Conservation (phyloP, 1,140 invertebrate species). For the Oedothorax gibbosus region DNA sequence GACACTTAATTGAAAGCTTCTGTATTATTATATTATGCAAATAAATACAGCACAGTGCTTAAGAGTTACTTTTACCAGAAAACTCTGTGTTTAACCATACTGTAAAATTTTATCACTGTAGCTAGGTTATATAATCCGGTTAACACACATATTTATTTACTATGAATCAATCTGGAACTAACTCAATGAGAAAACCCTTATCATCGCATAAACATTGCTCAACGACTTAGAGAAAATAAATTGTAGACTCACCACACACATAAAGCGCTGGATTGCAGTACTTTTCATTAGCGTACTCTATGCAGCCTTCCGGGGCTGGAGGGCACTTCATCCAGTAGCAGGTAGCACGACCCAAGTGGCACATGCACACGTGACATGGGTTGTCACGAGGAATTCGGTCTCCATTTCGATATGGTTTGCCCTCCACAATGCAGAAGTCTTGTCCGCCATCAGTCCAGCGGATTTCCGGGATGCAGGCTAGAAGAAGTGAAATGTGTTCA, state of each 20-base stretch:
- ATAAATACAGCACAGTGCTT: too few relatives aligned
- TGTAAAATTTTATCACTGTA: too few relatives aligned
- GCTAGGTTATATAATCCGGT: too few relatives aligned
- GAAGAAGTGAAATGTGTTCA: neutral
- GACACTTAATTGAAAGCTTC: too few relatives aligned
- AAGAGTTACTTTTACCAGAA: too few relatives aligned
- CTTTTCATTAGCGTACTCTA: neutral
- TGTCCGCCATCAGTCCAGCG: slow-evolving; percentile 10
- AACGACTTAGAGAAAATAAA: too few relatives aligned
- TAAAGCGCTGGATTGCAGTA: slow-evolving; percentile 54
- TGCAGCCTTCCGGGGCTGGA: slow-evolving; percentile 53
- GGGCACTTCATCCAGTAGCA: slow-evolving; percentile 59
- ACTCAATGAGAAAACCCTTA: too few relatives aligned
- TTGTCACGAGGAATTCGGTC: slow-evolving; percentile 43
- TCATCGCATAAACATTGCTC: too few relatives aligned
- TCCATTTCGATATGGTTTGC: slow-evolving; percentile 25
- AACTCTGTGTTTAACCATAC: too few relatives aligned
- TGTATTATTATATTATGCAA: too few relatives aligned
- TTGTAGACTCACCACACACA: slow-evolving; percentile 45
- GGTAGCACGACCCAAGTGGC: slow-evolving; percentile 34
- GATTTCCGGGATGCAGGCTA: slow-evolving; percentile 1
- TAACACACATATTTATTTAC: too few relatives aligned
- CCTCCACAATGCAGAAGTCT: slow-evolving; percentile 45
- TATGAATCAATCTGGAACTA: too few relatives aligned
- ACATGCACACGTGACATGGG: slow-evolving; percentile 51